These are phyloP conservation scores for Platysternon megacephalum DNA, from an alignment of 2,113 vertebrate genomes.

Conservation along the genomic window DNA sequence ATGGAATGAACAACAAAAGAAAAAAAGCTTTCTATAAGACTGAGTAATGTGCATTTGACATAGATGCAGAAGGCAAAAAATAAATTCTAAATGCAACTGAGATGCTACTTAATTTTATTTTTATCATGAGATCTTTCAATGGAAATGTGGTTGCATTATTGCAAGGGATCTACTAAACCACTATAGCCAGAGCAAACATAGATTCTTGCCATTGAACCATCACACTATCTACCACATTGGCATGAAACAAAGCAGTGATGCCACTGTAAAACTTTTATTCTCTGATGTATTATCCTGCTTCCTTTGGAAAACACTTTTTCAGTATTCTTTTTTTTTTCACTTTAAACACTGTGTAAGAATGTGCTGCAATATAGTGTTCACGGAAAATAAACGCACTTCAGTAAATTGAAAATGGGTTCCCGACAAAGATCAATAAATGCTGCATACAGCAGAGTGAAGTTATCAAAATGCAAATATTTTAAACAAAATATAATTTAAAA, in stretches of 20 bases:
- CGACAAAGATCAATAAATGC: conserved; percentile 70
- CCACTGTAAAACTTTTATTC: not conserved
- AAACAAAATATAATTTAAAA: conserved; percentile 71
- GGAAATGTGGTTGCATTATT: not conserved
- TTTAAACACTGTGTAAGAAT: not conserved
- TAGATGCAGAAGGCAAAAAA: not conserved
- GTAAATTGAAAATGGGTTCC: conserved; percentile 43
- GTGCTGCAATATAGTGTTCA: not conserved
- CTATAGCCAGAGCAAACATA: not conserved
- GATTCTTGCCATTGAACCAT: not conserved
- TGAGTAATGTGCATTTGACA: not conserved
- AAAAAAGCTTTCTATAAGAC: not conserved
- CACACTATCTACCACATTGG: not conserved
- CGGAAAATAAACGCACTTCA: conserved; percentile 26
- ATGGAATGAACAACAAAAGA: not conserved
- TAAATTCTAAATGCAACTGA: not conserved
- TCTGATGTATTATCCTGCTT: not conserved
- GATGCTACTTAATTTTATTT: not conserved
- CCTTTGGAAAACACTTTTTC: not conserved
- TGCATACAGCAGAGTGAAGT: conserved; percentile 62
- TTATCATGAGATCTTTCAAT: not conserved
- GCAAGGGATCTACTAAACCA: not conserved
- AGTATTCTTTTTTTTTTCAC: not conserved
- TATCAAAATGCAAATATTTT: conserved; percentile 80
- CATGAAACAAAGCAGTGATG: conserved; percentile 18